These are phyloP conservation scores for Hirtodrosophila duncani DNA, from an alignment of 2,888 invertebrate species.

Conservation along the genomic window DNA sequence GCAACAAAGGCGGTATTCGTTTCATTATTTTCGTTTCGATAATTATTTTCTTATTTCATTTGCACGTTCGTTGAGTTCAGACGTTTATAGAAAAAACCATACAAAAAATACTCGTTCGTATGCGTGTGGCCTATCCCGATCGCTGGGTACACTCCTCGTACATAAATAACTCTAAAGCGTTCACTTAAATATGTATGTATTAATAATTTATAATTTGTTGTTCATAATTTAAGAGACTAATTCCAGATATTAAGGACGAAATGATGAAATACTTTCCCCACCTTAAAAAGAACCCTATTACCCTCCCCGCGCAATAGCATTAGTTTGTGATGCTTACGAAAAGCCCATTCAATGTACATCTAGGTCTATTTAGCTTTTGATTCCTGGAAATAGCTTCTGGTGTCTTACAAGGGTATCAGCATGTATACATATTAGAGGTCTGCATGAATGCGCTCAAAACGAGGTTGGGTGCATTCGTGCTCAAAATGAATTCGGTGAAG, in stretches of 20 bases:
- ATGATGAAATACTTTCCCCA: conserved; percentile 3
- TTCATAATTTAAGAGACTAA: conserved; percentile 35
- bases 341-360: conserved; percentile 57
- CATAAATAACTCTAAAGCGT: neutral
- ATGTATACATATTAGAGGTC: too few relatives aligned
- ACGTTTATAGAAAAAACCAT: too few relatives aligned
- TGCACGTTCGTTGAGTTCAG: too few relatives aligned
- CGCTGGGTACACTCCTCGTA: too few relatives aligned
- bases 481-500: too few relatives aligned
- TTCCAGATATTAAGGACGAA: conserved; percentile 42
- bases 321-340: conserved; percentile 63
- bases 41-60: neutral
- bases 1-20: too few relatives aligned
- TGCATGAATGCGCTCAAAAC: too few relatives aligned
- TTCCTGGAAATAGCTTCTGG: conserved; percentile 64
- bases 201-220: conserved; percentile 9
- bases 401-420: too few relatives aligned
- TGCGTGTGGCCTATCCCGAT: too few relatives aligned
- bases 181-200: neutral
- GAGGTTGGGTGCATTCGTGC: too few relatives aligned
- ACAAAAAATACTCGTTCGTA: too few relatives aligned
- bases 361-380: conserved; percentile 54
- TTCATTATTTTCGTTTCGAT: too few relatives aligned
- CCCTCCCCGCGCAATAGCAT: conserved; percentile 26
- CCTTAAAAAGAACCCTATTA: conserved; percentile 28